These are phyloP conservation scores for Ascaphus truei DNA, from an alignment of 2,113 vertebrate genomes.

Conservation along the genomic window DNA sequence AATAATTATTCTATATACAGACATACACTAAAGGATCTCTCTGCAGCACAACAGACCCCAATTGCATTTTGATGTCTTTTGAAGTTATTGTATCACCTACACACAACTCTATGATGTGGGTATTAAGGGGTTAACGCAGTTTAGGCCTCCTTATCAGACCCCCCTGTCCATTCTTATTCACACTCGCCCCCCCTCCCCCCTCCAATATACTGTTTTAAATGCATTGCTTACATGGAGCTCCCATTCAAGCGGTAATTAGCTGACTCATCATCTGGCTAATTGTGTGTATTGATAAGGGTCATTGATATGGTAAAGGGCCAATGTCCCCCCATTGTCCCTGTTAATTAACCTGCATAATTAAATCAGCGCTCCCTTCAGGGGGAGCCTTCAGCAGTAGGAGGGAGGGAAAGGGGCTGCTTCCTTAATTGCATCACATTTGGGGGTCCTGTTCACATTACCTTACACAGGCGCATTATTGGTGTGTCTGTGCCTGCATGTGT, in stretches of 20 bases:
- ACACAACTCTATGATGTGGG: background rate
- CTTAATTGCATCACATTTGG: slow-evolving; percentile 4
- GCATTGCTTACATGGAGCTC: slow-evolving; percentile 5
- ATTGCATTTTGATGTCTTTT: too few relatives aligned
- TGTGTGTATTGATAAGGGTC: slow-evolving; percentile 26
- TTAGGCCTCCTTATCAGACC: background rate
- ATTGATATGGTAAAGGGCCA: slow-evolving; percentile 21
- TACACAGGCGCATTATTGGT: too few relatives aligned
- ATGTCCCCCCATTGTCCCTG: slow-evolving; percentile 16
- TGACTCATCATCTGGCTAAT: too few relatives aligned
- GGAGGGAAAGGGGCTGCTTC: background rate
- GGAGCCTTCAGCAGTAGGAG: background rate
- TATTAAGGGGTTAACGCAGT: background rate
- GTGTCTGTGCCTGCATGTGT: too few relatives aligned
- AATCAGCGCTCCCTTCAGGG: slow-evolving; percentile 7
- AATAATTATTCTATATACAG: too few relatives aligned
- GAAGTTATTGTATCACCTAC: too few relatives aligned
- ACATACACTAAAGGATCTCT: too few relatives aligned
- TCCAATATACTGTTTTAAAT: slow-evolving; percentile 4
- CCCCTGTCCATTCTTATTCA: background rate
- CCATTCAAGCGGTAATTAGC: slow-evolving; percentile 30
- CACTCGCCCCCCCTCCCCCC: background rate
- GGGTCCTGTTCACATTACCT: background rate
- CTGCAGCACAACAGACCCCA: too few relatives aligned
- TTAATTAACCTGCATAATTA: slow-evolving; percentile 24